Percentiles rank a stretch among this genome's conserved stretches.
Evolutionary conservation across 2,113 vertebrate genomes (phyloP).

Genomic region (Procapra przewalskii): DNA sequence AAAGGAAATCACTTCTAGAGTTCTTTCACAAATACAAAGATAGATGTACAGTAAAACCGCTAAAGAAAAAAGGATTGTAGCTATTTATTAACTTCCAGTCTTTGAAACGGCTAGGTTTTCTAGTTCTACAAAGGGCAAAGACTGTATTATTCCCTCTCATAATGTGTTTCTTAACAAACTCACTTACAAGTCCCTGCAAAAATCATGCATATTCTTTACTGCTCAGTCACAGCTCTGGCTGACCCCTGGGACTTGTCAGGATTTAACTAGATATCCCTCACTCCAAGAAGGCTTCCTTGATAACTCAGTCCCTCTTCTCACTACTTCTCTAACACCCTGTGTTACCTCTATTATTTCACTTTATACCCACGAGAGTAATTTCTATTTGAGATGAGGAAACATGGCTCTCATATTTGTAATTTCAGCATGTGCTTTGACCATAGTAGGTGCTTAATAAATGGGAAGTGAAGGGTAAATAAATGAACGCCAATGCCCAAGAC

Average conservation of each 20-base stretch:
- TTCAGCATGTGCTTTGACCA: neutral
- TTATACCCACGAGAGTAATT: neutral
- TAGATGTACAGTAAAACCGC: neutral
- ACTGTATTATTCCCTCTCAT: neutral
- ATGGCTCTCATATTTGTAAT: neutral
- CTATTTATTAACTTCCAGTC: neutral
- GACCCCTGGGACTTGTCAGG: neutral
- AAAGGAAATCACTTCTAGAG: neutral
- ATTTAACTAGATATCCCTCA: neutral
- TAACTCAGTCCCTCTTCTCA: neutral
- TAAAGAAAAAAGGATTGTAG: neutral
- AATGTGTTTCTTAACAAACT: neutral
- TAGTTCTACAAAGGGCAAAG: neutral
- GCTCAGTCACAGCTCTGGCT: neutral
- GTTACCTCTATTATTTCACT: neutral
- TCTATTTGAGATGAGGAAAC: neutral
- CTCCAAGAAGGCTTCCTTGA: neutral
- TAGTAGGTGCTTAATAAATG: neutral
- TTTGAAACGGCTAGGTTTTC: neutral
- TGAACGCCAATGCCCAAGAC: neutral
- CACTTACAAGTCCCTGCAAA: accelerated
- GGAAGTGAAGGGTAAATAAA: neutral
- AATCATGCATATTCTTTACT: neutral
- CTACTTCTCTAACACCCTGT: neutral
- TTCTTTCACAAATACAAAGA: neutral